Evolutionary conservation across 2,113 vertebrate genomes (phyloP), one percentile per base, ranked within the genome.

Genomic region (Polypterus senegalus): DNA sequence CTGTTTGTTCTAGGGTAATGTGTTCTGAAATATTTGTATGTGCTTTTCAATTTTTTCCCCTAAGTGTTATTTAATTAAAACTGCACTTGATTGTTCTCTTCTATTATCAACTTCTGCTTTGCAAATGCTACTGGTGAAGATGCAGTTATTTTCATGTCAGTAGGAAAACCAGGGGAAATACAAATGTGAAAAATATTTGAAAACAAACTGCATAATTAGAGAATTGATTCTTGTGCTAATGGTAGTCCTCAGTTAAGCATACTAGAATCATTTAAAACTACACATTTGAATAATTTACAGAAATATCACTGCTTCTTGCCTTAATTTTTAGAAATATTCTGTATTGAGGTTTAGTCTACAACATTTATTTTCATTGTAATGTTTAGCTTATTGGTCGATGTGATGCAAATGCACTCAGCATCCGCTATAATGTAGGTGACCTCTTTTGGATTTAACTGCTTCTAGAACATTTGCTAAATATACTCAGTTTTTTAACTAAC

Each of bases 131-230:
- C 27, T 27, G 27, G 27, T 27, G 27, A 27, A 27, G 27, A 27
- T 27, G 27, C 27, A 27, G 27, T 27, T 27, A 57, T 11, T 27
- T 44, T 27, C 56, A 57, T 57, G 27, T 57, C 56, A 57, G 46
- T 57, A 27, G 56, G 56, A 4, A 57, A 57, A 5, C 10, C 56
- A 7, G 27, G 56, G 9, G 7, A 57, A 57, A 57, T 57, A 57
- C 56, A 57, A 45, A 57, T 7, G 46, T 57, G 9, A 57, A 57
- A 57, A 57, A 57, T 57, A 57, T 57, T 45, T 57, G 4, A 43
- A 57, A 4, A 7, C 9, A 44, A 57, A 43, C 56, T 55, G 43
- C 9, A 55, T 55, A 5, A 55, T 55, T 55, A 55, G 54, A 27
- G 43, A 11, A 11, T 55, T 55, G 43, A 55, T 55, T 55, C 54